phyloP scores from a whole-genome alignment of 1,140 invertebrate species.

The Pachyrhynchus sulphureomaculatus region DNA sequence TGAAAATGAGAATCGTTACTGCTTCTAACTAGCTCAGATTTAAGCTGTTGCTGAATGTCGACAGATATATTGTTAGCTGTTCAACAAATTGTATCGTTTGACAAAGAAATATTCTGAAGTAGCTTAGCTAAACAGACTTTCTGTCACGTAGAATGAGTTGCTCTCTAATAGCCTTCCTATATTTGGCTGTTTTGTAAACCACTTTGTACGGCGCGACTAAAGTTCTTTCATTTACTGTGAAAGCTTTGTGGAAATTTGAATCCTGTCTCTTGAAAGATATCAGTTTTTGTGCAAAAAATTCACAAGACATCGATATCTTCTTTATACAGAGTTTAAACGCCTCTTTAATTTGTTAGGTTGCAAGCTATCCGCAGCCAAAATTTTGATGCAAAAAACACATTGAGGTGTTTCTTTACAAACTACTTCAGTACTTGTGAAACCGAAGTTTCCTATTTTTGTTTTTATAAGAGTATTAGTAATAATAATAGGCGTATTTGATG shows the following conservation, averaged over 20 bases:
- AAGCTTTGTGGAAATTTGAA: neutral
- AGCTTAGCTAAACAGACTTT: slow-evolving; percentile 27
- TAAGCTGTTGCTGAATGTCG: slow-evolving; percentile 18
- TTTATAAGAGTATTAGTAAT: too few relatives aligned
- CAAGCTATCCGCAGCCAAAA: slow-evolving; percentile 4
- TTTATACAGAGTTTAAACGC: slow-evolving; percentile 11
- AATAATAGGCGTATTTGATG: too few relatives aligned
- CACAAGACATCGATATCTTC: neutral
- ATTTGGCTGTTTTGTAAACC: neutral
- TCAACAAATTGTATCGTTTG: too few relatives aligned
- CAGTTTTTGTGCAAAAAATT: slow-evolving; percentile 8
- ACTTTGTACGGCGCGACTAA: slow-evolving; percentile 6
- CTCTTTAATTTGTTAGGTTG: neutral
- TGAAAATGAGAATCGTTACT: slow-evolving; percentile 15
- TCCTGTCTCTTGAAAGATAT: neutral
- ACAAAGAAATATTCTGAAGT: slow-evolving; percentile 34
- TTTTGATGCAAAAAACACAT: slow-evolving; percentile 4
- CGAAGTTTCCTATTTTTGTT: slow-evolving; percentile 4
- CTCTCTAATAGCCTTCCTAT: neutral
- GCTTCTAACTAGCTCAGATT: slow-evolving; percentile 9
- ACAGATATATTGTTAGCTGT: slow-evolving; percentile 21
- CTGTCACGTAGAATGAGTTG: neutral
- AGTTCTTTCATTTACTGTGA: neutral
- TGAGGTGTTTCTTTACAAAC: neutral
- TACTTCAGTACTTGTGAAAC: neutral